phyloP scores from a whole-genome alignment of 2,888 invertebrate genomes.

The Thera britannica region DNA sequence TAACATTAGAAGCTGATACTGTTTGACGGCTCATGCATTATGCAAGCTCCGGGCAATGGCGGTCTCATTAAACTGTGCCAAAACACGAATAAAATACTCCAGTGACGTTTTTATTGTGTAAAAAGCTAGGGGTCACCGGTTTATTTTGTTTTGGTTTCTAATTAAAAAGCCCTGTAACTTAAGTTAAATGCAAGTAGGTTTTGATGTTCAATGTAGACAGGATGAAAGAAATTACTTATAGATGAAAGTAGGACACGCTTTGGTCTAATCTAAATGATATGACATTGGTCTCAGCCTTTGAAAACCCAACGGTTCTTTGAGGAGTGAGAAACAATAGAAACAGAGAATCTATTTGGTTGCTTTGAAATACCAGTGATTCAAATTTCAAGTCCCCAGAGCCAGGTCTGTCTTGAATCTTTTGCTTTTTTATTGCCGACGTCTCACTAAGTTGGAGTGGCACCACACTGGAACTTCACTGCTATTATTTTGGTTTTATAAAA shows the following conservation, averaged over 20 bases:
- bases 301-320: neutral
- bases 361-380: neutral
- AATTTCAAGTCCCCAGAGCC: neutral
- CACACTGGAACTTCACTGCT: too few species aligned
- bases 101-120: slow-evolving; percentile 9
- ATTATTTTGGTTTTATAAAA: too few species aligned
- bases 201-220: neutral
- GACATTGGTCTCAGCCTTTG: neutral
- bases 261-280: neutral
- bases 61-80: slow-evolving; percentile 52
- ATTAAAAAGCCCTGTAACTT: neutral
- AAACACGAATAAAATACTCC: slow-evolving; percentile 28
- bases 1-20: slow-evolving; percentile 38
- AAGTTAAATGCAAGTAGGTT: neutral
- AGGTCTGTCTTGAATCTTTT: neutral
- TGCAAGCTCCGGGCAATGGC: slow-evolving; percentile 51
- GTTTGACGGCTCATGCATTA: slow-evolving; percentile 50
- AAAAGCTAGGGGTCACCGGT: slow-evolving; percentile 2
- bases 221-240: neutral
- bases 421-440: too few species aligned
- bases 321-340: neutral
- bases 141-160: neutral
- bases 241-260: neutral
- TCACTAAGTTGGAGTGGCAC: too few species aligned
- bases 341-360: neutral